These are phyloP conservation scores for Yponomeuta malinellus DNA, from an alignment of 2,888 invertebrate species.

Conservation along the genomic window DNA sequence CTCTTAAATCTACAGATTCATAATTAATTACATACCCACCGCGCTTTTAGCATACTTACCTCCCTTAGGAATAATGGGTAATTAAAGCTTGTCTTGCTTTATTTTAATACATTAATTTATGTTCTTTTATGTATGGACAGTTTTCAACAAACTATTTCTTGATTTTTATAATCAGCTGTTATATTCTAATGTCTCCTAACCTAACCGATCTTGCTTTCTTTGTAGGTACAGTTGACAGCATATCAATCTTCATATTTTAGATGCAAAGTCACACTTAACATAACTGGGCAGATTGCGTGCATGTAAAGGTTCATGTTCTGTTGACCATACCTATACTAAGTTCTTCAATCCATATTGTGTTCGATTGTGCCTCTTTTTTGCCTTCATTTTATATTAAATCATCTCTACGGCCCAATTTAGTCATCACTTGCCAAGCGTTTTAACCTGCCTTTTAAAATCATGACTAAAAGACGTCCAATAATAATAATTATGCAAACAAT, in stretches of 20 bases:
- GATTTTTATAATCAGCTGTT: no score
- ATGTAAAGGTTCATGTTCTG: not conserved
- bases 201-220: no score
- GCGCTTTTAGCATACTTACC: constrained; percentile 8
- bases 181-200: no score
- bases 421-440: constrained; percentile 8
- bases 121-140: no score
- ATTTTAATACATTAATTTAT: no score
- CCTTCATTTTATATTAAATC: not conserved
- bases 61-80: not conserved
- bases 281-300: no score
- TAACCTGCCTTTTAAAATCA: not conserved
- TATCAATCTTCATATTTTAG: no score
- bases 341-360: not conserved
- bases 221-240: no score
- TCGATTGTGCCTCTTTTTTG: not conserved
- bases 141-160: no score
- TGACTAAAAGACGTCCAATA: no score
- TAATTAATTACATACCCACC: constrained; percentile 7
- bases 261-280: no score
- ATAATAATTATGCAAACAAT: no score
- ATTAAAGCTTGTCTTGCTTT: not conserved
- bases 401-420: not conserved
- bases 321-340: not conserved
- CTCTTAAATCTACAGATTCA: not conserved